phyloP scores from a whole-genome alignment of 1,140 invertebrate species.

The Eupeodes corollae region DNA sequence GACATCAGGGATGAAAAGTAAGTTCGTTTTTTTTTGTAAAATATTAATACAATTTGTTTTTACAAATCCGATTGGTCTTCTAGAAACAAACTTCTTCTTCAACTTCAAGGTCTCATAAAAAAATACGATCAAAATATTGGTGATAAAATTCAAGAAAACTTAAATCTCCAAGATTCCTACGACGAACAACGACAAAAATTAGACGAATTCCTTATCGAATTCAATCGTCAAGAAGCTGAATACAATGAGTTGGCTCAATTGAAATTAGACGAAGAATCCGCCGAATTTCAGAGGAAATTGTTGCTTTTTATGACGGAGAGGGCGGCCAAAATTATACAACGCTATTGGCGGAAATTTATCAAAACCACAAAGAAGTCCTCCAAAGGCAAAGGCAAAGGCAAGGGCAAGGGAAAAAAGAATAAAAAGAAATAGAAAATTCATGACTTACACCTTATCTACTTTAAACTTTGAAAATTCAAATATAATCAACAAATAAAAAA shows the following conservation, averaged over 20 bases:
- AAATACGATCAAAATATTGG: conserved; percentile 12
- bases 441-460: too few relatives aligned
- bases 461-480: too few relatives aligned
- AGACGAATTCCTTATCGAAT: conserved; percentile 9
- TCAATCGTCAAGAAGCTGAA: conserved; percentile 6
- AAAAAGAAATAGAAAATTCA: not conserved
- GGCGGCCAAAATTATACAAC: conserved; percentile 8
- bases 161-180: conserved; percentile 5
- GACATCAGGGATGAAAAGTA: conserved; percentile 11
- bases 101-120: conserved; percentile 7
- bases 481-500: too few relatives aligned
- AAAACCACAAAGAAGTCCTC: not conserved
- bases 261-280: conserved; percentile 7
- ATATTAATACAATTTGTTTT: not conserved
- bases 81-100: conserved; percentile 10
- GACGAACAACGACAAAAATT: conserved; percentile 5
- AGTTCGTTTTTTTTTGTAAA: not conserved
- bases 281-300: conserved; percentile 6
- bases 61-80: not conserved
- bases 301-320: conserved; percentile 12
- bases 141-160: conserved; percentile 12
- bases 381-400: conserved; percentile 3
- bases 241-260: conserved; percentile 3
- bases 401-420: conserved; percentile 8
- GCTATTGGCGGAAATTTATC: conserved; percentile 4